phyloP scores from a whole-genome alignment of 2,888 invertebrate species.

The Chymomyza fuscimana region DNA sequence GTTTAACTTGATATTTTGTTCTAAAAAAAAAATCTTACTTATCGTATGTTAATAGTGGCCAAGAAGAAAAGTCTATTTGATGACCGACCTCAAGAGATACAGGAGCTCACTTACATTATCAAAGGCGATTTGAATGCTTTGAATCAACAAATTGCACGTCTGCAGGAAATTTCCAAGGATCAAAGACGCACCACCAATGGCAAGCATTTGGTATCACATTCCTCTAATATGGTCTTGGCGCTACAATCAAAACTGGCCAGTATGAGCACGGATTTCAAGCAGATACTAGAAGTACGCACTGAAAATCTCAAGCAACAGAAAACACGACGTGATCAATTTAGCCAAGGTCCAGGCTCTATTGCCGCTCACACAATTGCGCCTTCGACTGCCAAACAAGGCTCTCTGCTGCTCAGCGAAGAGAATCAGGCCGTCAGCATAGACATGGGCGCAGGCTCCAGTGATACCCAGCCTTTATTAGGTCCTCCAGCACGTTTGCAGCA shows the following conservation, averaged over 20 bases:
- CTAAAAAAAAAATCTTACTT: too few relatives aligned
- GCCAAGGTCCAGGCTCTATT: slow-evolving; percentile 82
- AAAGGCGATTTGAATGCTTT: slow-evolving; percentile 97
- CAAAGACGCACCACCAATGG: slow-evolving; percentile 84
- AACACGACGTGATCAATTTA: slow-evolving; percentile 90
- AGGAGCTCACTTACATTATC: slow-evolving; percentile 97
- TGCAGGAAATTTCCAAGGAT: slow-evolving; percentile 89
- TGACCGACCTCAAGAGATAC: slow-evolving; percentile 96
- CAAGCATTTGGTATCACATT: slow-evolving; percentile 93
- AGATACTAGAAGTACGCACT: slow-evolving; percentile 97
- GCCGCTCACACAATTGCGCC: slow-evolving; percentile 82
- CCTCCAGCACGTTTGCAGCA: slow-evolving; percentile 77
- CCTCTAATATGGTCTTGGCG: slow-evolving; percentile 94
- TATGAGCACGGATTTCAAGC: slow-evolving; percentile 98
- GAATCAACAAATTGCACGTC: slow-evolving; percentile 97
- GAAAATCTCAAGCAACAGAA: slow-evolving; percentile 99
- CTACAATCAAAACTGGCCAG: slow-evolving; percentile 96
- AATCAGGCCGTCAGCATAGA: slow-evolving; percentile 92
- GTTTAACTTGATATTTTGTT: slow-evolving; percentile 76
- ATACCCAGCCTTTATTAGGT: slow-evolving; percentile 78
- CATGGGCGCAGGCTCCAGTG: slow-evolving; percentile 82
- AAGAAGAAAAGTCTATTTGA: slow-evolving; percentile 98
- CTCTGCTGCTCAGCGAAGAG: slow-evolving; percentile 80
- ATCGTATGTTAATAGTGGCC: slow-evolving; percentile 86
- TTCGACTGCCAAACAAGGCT: slow-evolving; percentile 81